Conservation (phyloP, 2,797 vertebrate genomes). For the Sebastes oblongus region DNA sequence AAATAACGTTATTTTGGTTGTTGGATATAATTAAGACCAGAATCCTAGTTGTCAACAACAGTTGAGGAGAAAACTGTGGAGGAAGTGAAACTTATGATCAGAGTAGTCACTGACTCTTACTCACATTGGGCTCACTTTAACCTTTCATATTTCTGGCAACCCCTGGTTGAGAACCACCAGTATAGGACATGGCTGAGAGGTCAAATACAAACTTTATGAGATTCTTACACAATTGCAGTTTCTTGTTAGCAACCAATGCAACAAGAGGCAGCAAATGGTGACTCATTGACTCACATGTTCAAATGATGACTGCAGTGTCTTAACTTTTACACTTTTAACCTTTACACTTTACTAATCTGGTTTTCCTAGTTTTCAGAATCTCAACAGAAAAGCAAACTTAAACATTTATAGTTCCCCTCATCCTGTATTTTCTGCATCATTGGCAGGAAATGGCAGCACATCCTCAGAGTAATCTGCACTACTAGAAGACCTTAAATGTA, state of each 20-base stretch:
- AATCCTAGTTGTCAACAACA: too few species aligned
- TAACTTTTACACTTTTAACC: not conserved
- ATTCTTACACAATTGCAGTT: not conserved
- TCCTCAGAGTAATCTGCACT: not conserved
- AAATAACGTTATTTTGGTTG: fast-evolving
- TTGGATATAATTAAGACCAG: too few species aligned
- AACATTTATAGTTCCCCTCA: not conserved
- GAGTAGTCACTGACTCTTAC: too few species aligned
- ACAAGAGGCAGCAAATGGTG: not conserved
- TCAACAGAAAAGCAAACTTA: not conserved
- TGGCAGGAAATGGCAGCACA: not conserved
- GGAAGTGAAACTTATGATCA: too few species aligned
- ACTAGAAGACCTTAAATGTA: not conserved
- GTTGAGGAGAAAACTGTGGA: too few species aligned
- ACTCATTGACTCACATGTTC: constrained; percentile 16
- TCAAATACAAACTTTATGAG: not conserved
- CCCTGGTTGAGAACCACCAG: too few species aligned
- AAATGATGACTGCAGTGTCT: not conserved
- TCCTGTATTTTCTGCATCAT: not conserved
- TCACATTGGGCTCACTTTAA: too few species aligned
- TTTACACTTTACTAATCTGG: not conserved
- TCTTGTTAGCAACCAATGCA: not conserved
- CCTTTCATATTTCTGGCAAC: too few species aligned
- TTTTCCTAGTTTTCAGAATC: not conserved
- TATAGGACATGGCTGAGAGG: not conserved